Conservation (phyloP, 2,888 invertebrate species). For the Hemicrepidius hirtus region DNA sequence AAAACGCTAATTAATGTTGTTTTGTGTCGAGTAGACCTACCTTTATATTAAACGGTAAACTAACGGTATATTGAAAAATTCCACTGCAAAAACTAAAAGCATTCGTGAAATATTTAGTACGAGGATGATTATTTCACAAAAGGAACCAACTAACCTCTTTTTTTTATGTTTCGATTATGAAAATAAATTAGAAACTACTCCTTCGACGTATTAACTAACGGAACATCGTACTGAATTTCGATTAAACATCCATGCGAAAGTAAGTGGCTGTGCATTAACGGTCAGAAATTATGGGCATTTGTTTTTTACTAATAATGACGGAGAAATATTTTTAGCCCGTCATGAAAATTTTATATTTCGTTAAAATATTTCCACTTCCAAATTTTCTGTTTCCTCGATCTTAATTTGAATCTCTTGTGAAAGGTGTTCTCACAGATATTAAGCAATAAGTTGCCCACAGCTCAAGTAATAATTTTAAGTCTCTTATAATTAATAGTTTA, state of each 20-base stretch:
- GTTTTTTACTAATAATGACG: too few relatives aligned
- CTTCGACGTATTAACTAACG: too few relatives aligned
- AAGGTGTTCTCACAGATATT: background rate
- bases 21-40: background rate
- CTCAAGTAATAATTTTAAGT: constrained; percentile 24
- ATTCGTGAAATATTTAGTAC: too few relatives aligned
- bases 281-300: too few relatives aligned
- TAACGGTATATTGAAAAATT: background rate
- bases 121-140: too few relatives aligned
- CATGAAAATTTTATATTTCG: background rate
- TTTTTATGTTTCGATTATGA: too few relatives aligned
- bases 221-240: too few relatives aligned
- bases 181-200: too few relatives aligned
- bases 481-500: constrained; percentile 10
- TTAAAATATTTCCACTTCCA: constrained; percentile 7
- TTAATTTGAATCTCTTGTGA: constrained; percentile 19
- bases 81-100: background rate
- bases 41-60: background rate
- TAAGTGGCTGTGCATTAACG: too few relatives aligned
- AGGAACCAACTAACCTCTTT: too few relatives aligned
- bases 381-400: background rate
- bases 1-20: background rate
- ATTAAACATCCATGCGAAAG: too few relatives aligned
- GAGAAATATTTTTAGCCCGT: constrained; percentile 3
- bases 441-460: constrained; percentile 12